Evolutionary conservation across 2,888 invertebrate genomes (phyloP).

Genomic region (Gryllus longicercus): DNA sequence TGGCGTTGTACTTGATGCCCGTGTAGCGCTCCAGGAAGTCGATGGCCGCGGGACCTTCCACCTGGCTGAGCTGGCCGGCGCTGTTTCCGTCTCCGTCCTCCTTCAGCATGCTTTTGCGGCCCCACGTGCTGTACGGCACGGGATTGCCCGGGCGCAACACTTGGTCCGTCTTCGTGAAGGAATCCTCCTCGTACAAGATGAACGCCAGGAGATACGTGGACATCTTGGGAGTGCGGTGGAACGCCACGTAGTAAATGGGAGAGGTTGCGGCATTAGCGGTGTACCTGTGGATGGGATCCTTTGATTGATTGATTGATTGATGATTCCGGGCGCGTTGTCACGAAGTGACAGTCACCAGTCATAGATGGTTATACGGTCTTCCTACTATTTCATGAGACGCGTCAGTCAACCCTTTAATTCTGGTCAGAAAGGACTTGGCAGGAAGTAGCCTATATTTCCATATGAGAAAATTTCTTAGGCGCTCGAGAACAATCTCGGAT

Average conservation of each 20-base stretch:
- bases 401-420: too few relatives aligned
- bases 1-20: neutral
- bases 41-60: neutral
- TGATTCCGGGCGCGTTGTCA: too few relatives aligned
- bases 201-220: neutral
- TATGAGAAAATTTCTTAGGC: too few relatives aligned
- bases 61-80: neutral
- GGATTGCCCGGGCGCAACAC: neutral
- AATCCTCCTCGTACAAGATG: neutral
- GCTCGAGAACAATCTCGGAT: too few relatives aligned
- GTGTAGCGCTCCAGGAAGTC: neutral
- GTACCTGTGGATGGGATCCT: too few relatives aligned
- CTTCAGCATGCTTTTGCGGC: neutral
- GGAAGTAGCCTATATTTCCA: too few relatives aligned
- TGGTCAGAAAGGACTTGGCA: too few relatives aligned
- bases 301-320: too few relatives aligned
- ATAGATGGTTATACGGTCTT: too few relatives aligned
- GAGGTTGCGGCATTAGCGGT: too few relatives aligned
- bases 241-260: neutral
- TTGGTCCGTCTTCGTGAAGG: neutral
- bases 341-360: too few relatives aligned
- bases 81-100: neutral
- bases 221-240: neutral
- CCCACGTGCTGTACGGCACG: neutral
- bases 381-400: too few relatives aligned